phyloP scores from a whole-genome alignment of 2,113 vertebrate genomes.

The Arizona elegans region DNA sequence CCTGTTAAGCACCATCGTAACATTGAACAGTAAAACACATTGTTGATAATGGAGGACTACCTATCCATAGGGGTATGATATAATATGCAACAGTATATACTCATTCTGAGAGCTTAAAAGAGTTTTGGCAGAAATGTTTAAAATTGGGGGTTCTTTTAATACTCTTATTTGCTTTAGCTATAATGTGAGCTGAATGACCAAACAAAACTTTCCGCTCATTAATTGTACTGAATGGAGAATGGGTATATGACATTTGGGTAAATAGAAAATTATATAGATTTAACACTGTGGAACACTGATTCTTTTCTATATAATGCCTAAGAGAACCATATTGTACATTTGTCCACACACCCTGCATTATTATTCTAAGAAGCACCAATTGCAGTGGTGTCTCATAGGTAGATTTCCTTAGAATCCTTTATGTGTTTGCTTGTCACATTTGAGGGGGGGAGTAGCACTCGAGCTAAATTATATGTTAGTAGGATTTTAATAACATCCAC shows the following conservation, averaged over 20 bases:
- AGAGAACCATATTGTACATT: not conserved
- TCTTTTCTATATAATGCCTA: not conserved
- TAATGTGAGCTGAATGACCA: not conserved
- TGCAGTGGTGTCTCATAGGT: not conserved
- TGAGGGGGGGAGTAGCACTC: not conserved
- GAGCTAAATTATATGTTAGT: not conserved
- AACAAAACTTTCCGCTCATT: not conserved
- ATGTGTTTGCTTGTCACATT: not conserved
- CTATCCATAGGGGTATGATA: not conserved
- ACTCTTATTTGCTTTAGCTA: not conserved
- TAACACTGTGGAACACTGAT: not conserved
- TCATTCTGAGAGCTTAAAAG: not conserved
- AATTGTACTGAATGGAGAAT: not conserved
- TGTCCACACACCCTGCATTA: too few relatives aligned
- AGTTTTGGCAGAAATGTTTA: not conserved
- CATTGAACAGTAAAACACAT: not conserved
- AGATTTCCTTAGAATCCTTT: not conserved
- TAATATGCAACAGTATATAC: not conserved
- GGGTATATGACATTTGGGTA: too few relatives aligned
- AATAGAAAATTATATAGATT: not conserved
- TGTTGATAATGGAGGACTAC: not conserved
- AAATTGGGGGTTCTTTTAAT: not conserved
- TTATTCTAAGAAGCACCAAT: not conserved
- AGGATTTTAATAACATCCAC: not conserved
- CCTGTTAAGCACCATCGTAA: not conserved